Evolutionary conservation across 64 coral and sea anemone genomes (phyloP).

Genomic region (Anthopleura sola): DNA sequence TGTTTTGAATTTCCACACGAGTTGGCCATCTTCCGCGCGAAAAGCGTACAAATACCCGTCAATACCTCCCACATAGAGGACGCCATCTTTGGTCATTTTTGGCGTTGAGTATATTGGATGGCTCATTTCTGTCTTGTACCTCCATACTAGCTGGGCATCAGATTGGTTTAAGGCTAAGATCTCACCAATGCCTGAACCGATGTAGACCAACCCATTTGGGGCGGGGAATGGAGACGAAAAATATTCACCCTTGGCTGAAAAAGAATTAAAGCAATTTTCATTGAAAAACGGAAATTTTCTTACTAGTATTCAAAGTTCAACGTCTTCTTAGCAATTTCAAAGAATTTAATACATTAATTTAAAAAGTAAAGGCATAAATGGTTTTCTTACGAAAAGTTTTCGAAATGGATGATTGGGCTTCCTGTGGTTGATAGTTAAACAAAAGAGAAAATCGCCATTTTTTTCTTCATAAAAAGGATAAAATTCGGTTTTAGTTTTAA

Average conservation of each 20-base stretch:
- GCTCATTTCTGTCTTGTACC: slow-evolving; percentile 61
- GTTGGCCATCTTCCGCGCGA: slow-evolving; percentile 40
- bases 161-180: slow-evolving; percentile 65
- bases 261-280: neutral
- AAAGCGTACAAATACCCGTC: slow-evolving; percentile 77
- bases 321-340: neutral
- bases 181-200: slow-evolving; percentile 82
- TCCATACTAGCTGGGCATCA: slow-evolving; percentile 71
- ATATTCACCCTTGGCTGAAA: slow-evolving; percentile 70
- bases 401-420: neutral
- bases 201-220: slow-evolving; percentile 63
- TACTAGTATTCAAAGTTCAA: neutral
- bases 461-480: neutral
- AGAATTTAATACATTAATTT: neutral
- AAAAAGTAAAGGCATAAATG: neutral
- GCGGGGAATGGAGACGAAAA: slow-evolving; percentile 76
- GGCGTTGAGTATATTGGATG: slow-evolving; percentile 53
- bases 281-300: neutral
- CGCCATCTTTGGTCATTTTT: slow-evolving; percentile 35
- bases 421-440: neutral
- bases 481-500: too few species aligned
- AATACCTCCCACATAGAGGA: slow-evolving; percentile 66
- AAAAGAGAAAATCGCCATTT: neutral
- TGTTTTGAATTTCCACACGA: slow-evolving; percentile 90
- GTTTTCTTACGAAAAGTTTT: neutral